These are phyloP conservation scores for Apostichopus leukothele DNA, from an alignment of 53 echinoderm and acorn worm species.

Conservation along the genomic window DNA sequence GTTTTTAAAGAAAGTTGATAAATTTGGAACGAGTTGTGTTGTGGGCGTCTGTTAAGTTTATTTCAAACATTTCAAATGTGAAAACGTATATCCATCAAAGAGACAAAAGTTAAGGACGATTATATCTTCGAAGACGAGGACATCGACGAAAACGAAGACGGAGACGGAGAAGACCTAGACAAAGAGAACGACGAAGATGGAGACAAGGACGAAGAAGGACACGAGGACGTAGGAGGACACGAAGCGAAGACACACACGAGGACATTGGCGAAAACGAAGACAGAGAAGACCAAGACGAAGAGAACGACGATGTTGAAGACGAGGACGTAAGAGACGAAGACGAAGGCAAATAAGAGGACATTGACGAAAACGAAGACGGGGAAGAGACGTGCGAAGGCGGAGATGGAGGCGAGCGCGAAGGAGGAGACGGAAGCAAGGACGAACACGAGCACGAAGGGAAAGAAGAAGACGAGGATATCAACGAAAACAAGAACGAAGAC, in stretches of 20 bases:
- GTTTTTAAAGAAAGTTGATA: no score
- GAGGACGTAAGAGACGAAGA: slow-evolving; percentile 1
- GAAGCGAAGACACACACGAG: background rate
- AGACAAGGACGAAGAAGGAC: background rate
- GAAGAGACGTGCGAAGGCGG: background rate
- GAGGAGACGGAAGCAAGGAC: background rate
- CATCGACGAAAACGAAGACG: no score
- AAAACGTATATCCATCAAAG: no score
- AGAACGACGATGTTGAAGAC: background rate
- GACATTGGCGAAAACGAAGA: no score
- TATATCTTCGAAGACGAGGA: no score
- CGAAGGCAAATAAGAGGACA: background rate
- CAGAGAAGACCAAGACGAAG: no score
- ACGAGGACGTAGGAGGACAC: background rate
- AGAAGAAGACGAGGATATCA: background rate
- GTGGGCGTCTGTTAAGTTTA: no score
- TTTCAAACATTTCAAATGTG: no score
- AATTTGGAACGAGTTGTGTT: no score
- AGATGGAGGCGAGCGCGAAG: background rate
- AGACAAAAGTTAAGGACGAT: no score
- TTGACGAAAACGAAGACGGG: background rate
- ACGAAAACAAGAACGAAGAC: background rate
- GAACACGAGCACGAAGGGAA: no score
- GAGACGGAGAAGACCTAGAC: background rate
- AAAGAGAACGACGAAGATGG: background rate